Base-by-base conservation (phyloP, 2,888 invertebrate genomes). In the Lasioglossum morio region DNA sequence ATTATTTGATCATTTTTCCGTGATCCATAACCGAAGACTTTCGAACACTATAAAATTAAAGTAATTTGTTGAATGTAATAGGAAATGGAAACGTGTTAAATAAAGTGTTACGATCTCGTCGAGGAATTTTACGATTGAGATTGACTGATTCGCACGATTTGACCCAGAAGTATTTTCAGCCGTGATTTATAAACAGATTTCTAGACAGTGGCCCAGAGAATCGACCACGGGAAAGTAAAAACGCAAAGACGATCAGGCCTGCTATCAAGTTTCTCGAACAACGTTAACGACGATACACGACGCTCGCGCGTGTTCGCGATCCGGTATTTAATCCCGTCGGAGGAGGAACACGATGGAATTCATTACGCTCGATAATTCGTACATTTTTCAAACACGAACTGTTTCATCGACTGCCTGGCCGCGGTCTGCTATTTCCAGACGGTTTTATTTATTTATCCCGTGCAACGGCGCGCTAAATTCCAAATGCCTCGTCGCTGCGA, bases 401-500 rank as follows among this genome's bases (percentile, higher is more conserved):
- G 66, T 34, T 34, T 63, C 63, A 63, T 63, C 30, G 63, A 63
- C 30, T 73, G 73, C 5, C 34, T 23, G 23, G 53, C 30, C 30
- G 7, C 53, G 12, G 53, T 7, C 53, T 37, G 74, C n/a, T 37
- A 53, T 34, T 74, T 74, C 16, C 57, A 75, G 74, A 27, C 37
- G 37, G 57, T 30, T 63, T 60, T 75, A 66, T 77, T 77, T 77
- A 77, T 74, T 72, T 72, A 43, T 72, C 43, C 37, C 27, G 70
- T 12, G 70, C n/a, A 57, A n/a, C 57, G 34, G 53, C 34, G n/a
- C n/a, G 74, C 53, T 74, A 75, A 75, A 75, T 75, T 75, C 74
- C 57, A 40, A 57, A 60, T 40, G 53, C 12, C 23, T 69, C n/a
- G 8, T n/a, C 27, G 3, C 48, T 12, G n/a, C 10, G 57, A 23